Percentiles rank a stretch among this genome's conserved stretches.
phyloP scores from a whole-genome alignment of 2,888 invertebrate species.

The Kuschelorhynchus macadamiae region DNA sequence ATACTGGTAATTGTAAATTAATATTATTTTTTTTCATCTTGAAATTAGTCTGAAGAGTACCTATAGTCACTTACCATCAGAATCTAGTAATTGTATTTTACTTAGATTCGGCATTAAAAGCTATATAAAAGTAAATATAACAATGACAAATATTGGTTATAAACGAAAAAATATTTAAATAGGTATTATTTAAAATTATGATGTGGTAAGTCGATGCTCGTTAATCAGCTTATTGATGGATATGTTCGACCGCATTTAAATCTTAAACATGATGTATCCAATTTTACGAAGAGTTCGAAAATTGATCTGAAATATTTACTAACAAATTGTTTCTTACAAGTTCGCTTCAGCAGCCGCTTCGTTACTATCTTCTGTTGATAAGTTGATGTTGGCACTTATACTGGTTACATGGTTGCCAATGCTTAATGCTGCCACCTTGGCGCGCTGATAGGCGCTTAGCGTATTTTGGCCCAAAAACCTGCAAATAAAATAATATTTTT shows the following conservation, averaged over 20 bases:
- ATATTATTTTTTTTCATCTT: too few relatives aligned
- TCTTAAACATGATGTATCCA: neutral
- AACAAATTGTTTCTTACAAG: slow-evolving; percentile 12
- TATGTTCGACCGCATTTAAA: neutral
- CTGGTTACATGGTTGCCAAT: slow-evolving; percentile 73
- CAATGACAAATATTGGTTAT: too few relatives aligned
- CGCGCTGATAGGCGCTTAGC: slow-evolving; percentile 90
- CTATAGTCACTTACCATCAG: too few relatives aligned
- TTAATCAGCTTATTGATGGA: neutral
- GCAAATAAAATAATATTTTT: slow-evolving; percentile 58
- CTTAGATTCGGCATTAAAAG: too few relatives aligned
- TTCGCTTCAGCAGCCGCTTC: slow-evolving; percentile 29
- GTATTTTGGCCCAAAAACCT: slow-evolving; percentile 91
- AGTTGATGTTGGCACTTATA: slow-evolving; percentile 69
- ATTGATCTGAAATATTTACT: neutral
- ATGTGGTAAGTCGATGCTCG: too few relatives aligned
- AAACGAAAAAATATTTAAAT: too few relatives aligned
- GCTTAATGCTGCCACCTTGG: slow-evolving; percentile 88
- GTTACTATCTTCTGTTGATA: slow-evolving; percentile 9
- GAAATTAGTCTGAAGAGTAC: too few relatives aligned
- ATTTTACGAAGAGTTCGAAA: slow-evolving; percentile 1
- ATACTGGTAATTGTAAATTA: too few relatives aligned
- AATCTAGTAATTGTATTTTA: too few relatives aligned
- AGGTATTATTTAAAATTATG: too few relatives aligned
- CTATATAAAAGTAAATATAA: too few relatives aligned